Base-by-base conservation (phyloP, 2,113 vertebrate species). In the cat (Felis catus) region DNA sequence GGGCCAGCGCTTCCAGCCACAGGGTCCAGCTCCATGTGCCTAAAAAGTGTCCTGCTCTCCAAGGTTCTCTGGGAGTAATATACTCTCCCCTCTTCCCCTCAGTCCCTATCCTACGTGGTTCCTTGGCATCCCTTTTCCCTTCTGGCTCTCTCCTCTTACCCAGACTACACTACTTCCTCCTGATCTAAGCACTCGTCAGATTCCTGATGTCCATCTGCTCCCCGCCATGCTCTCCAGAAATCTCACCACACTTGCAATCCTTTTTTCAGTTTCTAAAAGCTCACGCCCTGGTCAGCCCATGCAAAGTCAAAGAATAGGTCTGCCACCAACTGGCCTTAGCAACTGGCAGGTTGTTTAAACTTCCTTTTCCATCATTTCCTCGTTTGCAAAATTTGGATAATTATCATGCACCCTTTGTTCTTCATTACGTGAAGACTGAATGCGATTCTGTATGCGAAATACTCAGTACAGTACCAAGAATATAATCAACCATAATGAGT, bases 341-440 rank as follows among this genome's bases (percentile, higher is more conserved):
- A 51, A 39, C 15, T n/a, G 23, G 63, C n/a, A 71, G 53, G 31
- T 25, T 11, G 31, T 63, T 61, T 53, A 27, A n/a, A 68, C 7
- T 85, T 86, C 36, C 53, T 31, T 65, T 68, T n/a, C 23, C 48
- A 68, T 3, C 48, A 31, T 65, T 45, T 53, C n/a, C 41, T 93
- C 16, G 36, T 76, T 89, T 89, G 71, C 58, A 93, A 90, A 87
- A 33, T 61, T 27, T 15, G 3, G 73, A 61, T 92, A 55, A 84
- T 84, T 41, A 48, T 25, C 63, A 89, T 1, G 48, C 27, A 71
- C 31, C 68, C 48, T 55, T 92, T 36, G 36, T 0, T 78, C 27
- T 78, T 36, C 55, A 74, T 53, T 25, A 33, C 14, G 41, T 39
- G 25, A 68, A 66, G 55, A 55, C 45, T 25, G 76, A 91, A 58